Evolutionary conservation across 2,113 vertebrate genomes (phyloP).

Genomic region (Cichladusa arquata): DNA sequence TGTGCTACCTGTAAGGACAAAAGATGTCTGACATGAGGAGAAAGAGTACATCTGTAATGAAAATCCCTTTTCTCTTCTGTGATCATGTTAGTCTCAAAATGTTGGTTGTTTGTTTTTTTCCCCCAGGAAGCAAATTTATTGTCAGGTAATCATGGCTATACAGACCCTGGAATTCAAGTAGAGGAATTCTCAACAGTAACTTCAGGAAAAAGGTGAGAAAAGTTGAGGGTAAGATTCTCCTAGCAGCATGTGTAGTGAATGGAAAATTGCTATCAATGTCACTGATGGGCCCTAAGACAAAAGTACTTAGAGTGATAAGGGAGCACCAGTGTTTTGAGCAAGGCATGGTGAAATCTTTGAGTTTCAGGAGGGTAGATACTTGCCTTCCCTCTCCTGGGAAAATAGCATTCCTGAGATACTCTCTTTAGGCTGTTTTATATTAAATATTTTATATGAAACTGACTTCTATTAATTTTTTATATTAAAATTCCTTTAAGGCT

Average conservation of each 20-base stretch:
- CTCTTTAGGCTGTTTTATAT: background rate
- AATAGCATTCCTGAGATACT: background rate
- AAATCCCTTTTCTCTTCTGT: background rate
- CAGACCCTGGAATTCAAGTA: constrained; percentile 76
- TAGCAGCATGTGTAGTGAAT: background rate
- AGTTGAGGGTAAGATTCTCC: background rate
- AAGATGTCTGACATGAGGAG: background rate
- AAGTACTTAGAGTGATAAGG: background rate
- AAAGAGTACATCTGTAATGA: background rate
- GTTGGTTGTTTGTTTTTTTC: background rate
- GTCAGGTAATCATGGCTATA: constrained; percentile 77
- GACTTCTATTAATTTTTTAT: background rate
- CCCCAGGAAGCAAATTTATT: constrained; percentile 77
- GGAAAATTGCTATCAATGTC: background rate
- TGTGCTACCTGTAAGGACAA: background rate
- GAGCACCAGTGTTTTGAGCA: background rate
- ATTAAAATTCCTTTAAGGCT: background rate
- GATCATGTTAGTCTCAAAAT: background rate
- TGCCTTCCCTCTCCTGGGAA: background rate
- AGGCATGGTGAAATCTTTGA: background rate
- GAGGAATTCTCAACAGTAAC: constrained; percentile 68
- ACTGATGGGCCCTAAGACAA: background rate
- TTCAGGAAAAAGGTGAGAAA: constrained; percentile 75
- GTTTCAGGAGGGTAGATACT: background rate
- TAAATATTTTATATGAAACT: background rate